phyloP scores from a whole-genome alignment of 2,797 vertebrate genomes.

The Coccyzus lansbergi region DNA sequence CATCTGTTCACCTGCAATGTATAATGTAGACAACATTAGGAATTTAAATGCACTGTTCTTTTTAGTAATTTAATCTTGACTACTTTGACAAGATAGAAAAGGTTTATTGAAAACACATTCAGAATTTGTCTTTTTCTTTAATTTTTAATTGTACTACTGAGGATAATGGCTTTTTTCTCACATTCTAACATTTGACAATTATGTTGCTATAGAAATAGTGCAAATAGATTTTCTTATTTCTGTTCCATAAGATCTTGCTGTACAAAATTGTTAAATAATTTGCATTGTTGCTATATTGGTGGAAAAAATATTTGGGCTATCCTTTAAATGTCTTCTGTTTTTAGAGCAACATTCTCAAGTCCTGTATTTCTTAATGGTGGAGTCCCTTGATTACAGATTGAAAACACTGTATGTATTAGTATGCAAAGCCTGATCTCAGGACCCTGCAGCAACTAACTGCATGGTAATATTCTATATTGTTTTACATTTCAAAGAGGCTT shows the following conservation, averaged over 20 bases:
- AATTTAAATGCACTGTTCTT: constrained; percentile 25
- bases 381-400: constrained; percentile 52
- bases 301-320: constrained; percentile 48
- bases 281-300: constrained; percentile 31
- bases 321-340: constrained; percentile 54
- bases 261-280: constrained; percentile 46
- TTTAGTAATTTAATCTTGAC: not conserved
- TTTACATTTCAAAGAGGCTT: constrained; percentile 65
- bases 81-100: not conserved
- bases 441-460: constrained; percentile 54
- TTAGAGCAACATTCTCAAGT: not conserved
- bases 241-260: not conserved
- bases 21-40: not conserved
- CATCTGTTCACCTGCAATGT: not conserved
- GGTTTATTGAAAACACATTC: not conserved
- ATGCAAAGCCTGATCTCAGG: constrained; percentile 66
- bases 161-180: constrained; percentile 58
- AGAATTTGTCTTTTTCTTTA: constrained; percentile 26
- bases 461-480: constrained; percentile 48
- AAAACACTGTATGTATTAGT: constrained; percentile 52
- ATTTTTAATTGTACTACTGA: constrained; percentile 40
- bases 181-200: constrained; percentile 48
- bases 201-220: constrained; percentile 65
- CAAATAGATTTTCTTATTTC: constrained; percentile 55
- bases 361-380: not conserved